Evolutionary conservation across 2,888 invertebrate species (phyloP), one percentile per base, ranked within the genome.

Genomic region (Amphipyra berbera): DNA sequence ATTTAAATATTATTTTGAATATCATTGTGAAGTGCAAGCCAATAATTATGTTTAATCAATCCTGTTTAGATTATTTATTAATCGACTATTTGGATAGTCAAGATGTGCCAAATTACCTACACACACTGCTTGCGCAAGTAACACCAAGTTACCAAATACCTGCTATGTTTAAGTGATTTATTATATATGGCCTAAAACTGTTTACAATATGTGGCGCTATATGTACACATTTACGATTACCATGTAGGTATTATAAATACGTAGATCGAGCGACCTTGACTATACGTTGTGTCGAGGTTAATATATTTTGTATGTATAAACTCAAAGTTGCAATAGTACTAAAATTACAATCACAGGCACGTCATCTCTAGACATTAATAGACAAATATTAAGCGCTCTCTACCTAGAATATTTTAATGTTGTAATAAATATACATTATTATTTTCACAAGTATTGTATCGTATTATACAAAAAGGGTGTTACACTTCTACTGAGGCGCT

Each of bases 271-370:
- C 37, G 49, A 50, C 71, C 75, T 69, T 57, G 64, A 46, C 52
- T 55, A 50, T 46, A 33, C 45, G 63, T 52, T 59, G 61, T 8
- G 15, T 56, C 46, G 64, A 74, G 59, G 70, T 60, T 75, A 63
- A 21, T 35, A 40, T 3, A 10, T 42, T 58, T 58, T 41, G n/a
- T 44, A 54, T 40, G 6, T 7, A 30, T 30, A 21, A 21, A 21
- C 21, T 21, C 21, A 21, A 21, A 21, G 21, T 21, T 21, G 21
- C 21, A 21, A 21, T 21, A 21, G 21, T 21, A 21, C 21, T 21
- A 21, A 21, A 21, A 21, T 21, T 21, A 21, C 21, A 21, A 21
- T 21, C 21, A 21, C 21, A 21, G n/a, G n/a, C 3, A 21, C 3
- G 21, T n/a, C 21, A 21, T 21, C 21, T 21, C 21, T 21, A 21